Percentiles rank a stretch among this genome's conserved stretches.
Evolutionary conservation across 2,113 vertebrate genomes (phyloP).

Genomic region (Leptobrachium ailaonicum): DNA sequence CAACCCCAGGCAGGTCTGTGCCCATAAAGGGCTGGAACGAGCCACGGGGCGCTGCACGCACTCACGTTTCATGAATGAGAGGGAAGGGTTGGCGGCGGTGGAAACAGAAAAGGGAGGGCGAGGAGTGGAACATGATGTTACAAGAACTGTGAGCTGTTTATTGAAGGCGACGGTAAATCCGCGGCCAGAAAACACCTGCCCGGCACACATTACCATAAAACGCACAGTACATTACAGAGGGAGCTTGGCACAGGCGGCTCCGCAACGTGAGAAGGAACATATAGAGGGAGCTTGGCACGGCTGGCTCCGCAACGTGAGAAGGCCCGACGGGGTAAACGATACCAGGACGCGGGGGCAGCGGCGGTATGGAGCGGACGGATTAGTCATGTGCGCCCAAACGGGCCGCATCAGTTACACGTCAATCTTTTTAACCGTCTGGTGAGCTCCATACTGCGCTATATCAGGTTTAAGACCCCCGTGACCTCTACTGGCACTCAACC

Average conservation of each 20-base stretch:
- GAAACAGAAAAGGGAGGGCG: not conserved
- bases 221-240: not conserved
- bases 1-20: constrained; percentile 20
- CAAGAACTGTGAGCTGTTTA: constrained; percentile 8
- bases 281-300: not conserved
- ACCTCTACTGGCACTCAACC: too few relatives aligned
- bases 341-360: not conserved
- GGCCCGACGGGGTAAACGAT: not conserved
- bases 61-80: constrained; percentile 33
- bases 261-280: not conserved
- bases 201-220: not conserved
- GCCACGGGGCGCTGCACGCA: constrained; percentile 4
- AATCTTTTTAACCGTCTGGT: too few relatives aligned
- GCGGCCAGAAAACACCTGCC: constrained; percentile 14
- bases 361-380: not conserved
- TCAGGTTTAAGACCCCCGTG: too few relatives aligned
- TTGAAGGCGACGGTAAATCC: not conserved
- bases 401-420: not conserved
- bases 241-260: not conserved
- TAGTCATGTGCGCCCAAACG: constrained; percentile 31
- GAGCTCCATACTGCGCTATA: too few relatives aligned
- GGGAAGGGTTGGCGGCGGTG: not conserved
- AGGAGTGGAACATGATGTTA: constrained; percentile 19
- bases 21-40: constrained; percentile 16
- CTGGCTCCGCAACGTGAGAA: not conserved